phyloP scores from a whole-genome alignment of 2,797 vertebrate genomes.

The Notoglanidium macrostoma region DNA sequence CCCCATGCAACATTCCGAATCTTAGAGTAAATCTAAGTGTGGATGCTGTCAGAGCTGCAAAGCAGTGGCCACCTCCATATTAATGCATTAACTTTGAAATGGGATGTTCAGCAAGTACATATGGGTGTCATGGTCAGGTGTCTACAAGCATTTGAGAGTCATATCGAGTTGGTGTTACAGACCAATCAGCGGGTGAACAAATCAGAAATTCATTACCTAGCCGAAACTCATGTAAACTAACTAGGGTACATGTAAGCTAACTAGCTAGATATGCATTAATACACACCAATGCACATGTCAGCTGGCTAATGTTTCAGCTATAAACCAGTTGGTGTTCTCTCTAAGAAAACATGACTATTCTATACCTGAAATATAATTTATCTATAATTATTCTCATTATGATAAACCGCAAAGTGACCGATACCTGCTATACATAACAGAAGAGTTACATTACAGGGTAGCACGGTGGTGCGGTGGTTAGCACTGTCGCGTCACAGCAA shows the following conservation, averaged over 20 bases:
- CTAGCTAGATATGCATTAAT: not conserved
- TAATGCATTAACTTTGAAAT: not conserved
- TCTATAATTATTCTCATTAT: not conserved
- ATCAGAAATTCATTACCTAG: not conserved
- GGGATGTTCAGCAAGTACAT: not conserved
- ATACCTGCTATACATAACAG: not conserved
- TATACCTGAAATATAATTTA: not conserved
- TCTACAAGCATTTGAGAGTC: not conserved
- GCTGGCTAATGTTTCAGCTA: not conserved
- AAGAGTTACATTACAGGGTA: not conserved
- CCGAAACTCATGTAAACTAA: not conserved
- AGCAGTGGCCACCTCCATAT: not conserved
- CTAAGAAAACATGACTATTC: no score
- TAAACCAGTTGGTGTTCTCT: not conserved
- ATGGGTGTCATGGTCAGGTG: not conserved
- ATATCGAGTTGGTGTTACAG: not conserved
- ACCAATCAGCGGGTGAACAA: not conserved
- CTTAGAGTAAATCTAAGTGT: not conserved
- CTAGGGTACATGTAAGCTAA: not conserved
- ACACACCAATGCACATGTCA: not conserved
- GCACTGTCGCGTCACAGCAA: no score
- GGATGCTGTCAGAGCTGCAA: not conserved
- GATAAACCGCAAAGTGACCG: not conserved
- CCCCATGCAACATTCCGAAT: not conserved
- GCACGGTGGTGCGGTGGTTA: no score